Base-by-base conservation (phyloP, 2,113 vertebrate genomes). In the Sturnus vulgaris region DNA sequence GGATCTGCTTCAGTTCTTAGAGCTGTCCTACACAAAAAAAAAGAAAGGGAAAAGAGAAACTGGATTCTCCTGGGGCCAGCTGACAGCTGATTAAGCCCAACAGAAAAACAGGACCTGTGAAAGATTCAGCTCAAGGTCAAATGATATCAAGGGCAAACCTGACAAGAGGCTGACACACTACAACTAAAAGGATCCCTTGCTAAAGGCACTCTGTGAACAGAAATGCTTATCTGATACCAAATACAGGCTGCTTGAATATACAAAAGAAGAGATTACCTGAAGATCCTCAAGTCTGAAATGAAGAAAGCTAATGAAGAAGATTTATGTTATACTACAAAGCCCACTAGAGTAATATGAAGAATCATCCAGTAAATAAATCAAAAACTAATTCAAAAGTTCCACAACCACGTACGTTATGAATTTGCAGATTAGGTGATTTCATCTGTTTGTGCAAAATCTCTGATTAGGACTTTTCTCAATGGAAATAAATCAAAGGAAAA, bases 51-150 rank as follows among this genome's bases (percentile, higher is more conserved):
- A 60, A 71, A 90, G 66, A 81, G 69, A 83, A 93, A 7, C 8
- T n/a, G n/a, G 73, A 60, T 86, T 90, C 89, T 91, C 78, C 52
- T 17, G 52, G 52, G 55, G 15, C 33, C 68, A 79, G 39, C 25
- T 82, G 93, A 83, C 50, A 91, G 68, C 25, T 61, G 92, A 89
- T 80, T 88, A 95, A 91, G 25, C 37, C 42, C 65, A 90, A 65
- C 4, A 88, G 73, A 92, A 94, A 95, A 64, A 80, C 19, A 68
- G 52, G 56, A 50, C 53, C 40, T 61, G 31, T 66, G 61, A 90
- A 95, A 86, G 56, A 91, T 13, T 60, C 82, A 88, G 64, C 57
- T 92, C 42, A 85, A 90, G 47, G 71, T 91, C 97, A 87, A 73
- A 50, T 37, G 72, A 46, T 5, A n/a, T 3, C 31, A 85, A 20